Evolutionary conservation across 2,113 vertebrate species (phyloP).

Genomic region (Theropithecus gelada): DNA sequence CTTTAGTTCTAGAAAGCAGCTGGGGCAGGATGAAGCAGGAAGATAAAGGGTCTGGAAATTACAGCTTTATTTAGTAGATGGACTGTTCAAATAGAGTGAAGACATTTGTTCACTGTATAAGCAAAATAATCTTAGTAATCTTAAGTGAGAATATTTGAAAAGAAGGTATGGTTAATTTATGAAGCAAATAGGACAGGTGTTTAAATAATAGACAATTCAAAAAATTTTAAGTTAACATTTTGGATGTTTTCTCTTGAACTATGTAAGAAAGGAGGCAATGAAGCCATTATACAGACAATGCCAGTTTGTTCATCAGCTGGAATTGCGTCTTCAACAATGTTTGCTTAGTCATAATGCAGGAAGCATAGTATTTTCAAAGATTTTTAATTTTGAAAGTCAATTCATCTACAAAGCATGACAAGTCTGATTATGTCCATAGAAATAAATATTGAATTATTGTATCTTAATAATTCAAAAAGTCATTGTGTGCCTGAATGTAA

Average conservation of each 20-base stretch:
- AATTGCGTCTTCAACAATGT: background rate
- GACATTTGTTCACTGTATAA: background rate
- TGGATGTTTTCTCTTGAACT: background rate
- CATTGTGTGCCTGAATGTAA: background rate
- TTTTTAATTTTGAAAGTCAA: background rate
- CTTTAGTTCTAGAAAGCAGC: background rate
- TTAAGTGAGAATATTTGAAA: background rate
- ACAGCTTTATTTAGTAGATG: background rate
- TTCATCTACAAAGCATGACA: background rate
- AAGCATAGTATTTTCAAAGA: background rate
- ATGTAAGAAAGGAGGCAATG: background rate
- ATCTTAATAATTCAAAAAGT: background rate
- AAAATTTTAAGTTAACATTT: background rate
- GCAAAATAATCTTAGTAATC: background rate
- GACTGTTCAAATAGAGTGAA: background rate
- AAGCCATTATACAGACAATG: background rate
- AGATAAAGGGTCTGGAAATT: background rate
- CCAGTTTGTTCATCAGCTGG: background rate
- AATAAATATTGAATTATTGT: background rate
- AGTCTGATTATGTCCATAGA: background rate
- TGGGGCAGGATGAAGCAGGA: background rate
- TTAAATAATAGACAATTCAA: background rate
- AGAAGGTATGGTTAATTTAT: background rate
- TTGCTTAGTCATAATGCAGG: background rate
- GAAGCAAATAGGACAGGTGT: background rate